Conservation (phyloP, 1,140 invertebrate genomes). For the Gonatopus flavifemur region DNA sequence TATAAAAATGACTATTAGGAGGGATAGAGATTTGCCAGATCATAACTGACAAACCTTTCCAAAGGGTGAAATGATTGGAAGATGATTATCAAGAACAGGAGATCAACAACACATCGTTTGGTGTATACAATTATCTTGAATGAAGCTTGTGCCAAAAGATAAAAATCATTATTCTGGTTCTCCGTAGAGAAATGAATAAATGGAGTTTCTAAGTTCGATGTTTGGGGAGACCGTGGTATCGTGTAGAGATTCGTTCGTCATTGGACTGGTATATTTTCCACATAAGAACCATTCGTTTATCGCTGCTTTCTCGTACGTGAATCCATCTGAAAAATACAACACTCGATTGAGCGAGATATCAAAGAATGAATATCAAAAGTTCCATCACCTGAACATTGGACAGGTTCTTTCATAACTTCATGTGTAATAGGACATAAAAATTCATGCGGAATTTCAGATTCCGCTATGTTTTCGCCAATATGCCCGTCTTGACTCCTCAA, state of each 20-base stretch:
- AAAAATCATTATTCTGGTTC: constrained; percentile 19
- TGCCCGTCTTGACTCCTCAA: constrained; percentile 52
- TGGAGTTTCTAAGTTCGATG: constrained; percentile 47
- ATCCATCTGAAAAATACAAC: constrained; percentile 66
- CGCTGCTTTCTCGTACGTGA: constrained; percentile 74
- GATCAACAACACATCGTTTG: too few species aligned
- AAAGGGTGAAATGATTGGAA: too few species aligned
- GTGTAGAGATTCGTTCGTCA: constrained; percentile 70
- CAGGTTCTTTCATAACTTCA: constrained; percentile 78
- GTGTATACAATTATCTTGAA: too few species aligned
- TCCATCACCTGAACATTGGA: constrained; percentile 68
- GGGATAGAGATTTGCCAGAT: too few species aligned
- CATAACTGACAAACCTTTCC: too few species aligned
- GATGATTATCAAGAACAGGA: too few species aligned
- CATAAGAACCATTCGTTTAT: constrained; percentile 75
- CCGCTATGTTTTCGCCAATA: constrained; percentile 20
- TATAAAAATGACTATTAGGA: too few species aligned
- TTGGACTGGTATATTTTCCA: constrained; percentile 73
- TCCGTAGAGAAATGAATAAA: constrained; percentile 42
- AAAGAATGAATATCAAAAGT: neutral
- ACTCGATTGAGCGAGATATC: constrained; percentile 7
- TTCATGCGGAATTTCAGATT: constrained; percentile 63
- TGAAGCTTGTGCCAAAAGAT: too few species aligned
- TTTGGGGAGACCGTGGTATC: constrained; percentile 65
- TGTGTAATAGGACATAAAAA: constrained; percentile 82